Conservation (phyloP, 2,888 invertebrate species). For the Minunthozetes semirufus region DNA sequence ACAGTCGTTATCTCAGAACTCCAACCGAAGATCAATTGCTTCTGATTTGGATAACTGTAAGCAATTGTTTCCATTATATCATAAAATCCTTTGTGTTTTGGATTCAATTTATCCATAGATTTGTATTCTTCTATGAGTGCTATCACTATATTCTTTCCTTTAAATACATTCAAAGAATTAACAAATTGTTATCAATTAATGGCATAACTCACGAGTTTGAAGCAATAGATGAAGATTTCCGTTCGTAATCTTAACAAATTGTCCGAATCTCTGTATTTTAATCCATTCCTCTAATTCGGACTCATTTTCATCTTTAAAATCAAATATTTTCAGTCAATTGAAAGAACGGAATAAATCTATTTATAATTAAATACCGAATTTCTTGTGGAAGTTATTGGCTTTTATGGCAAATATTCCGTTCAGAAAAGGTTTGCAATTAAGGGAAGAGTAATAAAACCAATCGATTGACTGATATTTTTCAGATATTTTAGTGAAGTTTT, state of each 20-base stretch:
- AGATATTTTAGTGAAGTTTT: conserved; percentile 54
- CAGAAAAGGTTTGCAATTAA: conserved; percentile 57
- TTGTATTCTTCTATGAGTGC: conserved; percentile 35
- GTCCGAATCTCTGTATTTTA: conserved; percentile 77
- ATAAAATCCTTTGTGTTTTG: conserved; percentile 53
- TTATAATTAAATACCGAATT: conserved; percentile 13
- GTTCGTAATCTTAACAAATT: conserved; percentile 75
- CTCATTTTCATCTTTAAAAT: conserved; percentile 31
- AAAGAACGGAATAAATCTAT: neutral
- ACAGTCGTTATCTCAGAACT: conserved; percentile 80
- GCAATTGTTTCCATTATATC: conserved; percentile 77
- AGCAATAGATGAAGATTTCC: conserved; percentile 71
- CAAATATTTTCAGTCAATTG: neutral
- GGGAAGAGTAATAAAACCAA: conserved; percentile 73
- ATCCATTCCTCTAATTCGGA: conserved; percentile 68
- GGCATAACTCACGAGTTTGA: conserved; percentile 63
- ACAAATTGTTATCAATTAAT: neutral
- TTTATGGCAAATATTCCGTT: conserved; percentile 44
- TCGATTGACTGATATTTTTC: conserved; percentile 73
- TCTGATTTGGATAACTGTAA: conserved; percentile 60
- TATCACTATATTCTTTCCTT: conserved; percentile 36
- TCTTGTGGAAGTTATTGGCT: conserved; percentile 21
- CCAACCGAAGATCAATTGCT: conserved; percentile 88
- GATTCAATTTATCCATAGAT: conserved; percentile 12
- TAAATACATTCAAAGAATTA: neutral